Evolutionary conservation across 2,888 invertebrate species (phyloP).

Genomic region (Drosophila ustulata): DNA sequence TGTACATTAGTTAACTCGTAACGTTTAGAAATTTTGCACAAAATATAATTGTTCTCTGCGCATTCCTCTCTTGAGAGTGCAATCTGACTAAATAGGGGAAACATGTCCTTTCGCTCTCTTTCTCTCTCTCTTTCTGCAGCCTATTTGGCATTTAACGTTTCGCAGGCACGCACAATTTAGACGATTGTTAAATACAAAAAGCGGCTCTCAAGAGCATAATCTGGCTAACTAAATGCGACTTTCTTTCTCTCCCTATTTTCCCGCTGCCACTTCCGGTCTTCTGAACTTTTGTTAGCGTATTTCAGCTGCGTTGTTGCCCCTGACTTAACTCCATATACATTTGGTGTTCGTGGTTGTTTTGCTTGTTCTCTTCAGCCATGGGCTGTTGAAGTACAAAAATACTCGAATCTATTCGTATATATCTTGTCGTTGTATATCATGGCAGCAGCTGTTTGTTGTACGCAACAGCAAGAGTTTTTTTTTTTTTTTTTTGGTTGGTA

Average conservation of each 20-base stretch:
- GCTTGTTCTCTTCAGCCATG: conserved; percentile 36
- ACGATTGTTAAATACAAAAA: not conserved
- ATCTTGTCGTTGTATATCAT: conserved; percentile 30
- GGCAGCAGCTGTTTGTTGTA: conserved; percentile 65
- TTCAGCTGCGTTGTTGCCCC: conserved; percentile 15
- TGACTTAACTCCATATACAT: not conserved
- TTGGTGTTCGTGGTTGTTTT: not conserved
- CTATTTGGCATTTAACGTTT: not conserved
- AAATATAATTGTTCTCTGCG: not conserved
- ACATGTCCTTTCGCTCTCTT: not conserved
- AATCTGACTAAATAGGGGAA: not conserved
- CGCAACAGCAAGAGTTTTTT: conserved; percentile 10
- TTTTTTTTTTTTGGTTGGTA: no score
- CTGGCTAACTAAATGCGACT: not conserved
- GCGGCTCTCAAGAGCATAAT: not conserved
- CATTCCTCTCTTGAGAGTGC: not conserved
- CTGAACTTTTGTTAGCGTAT: conserved; percentile 25
- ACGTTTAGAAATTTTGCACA: not conserved
- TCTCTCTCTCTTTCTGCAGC: not conserved
- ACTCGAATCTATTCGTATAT: conserved; percentile 49
- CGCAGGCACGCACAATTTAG: not conserved
- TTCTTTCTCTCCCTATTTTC: not conserved
- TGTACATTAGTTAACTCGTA: not conserved
- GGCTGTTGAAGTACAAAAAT: conserved; percentile 60
- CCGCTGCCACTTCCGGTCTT: not conserved